Base-by-base conservation (phyloP, 2,797 vertebrate species). In the Apogon talboti region DNA sequence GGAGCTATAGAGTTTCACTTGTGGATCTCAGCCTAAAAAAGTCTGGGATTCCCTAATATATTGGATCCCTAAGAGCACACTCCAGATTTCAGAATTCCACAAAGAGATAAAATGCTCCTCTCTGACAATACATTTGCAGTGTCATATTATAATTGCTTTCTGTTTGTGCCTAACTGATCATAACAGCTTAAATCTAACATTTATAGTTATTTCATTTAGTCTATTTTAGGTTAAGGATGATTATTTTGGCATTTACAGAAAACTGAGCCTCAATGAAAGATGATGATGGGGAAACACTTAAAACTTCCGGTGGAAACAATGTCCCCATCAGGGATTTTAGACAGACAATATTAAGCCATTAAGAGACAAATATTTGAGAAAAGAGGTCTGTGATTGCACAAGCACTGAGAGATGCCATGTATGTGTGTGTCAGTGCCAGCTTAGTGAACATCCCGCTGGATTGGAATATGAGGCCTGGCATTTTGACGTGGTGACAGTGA, bases 401-500 rank as follows among this genome's bases (percentile, higher is more conserved):
- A 11, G 4, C n/a, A 51, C 16, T 2, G 11, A 45, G 33, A 37
- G 18, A 43, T 21, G 49, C 7, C 28, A 19, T 54, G 5, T 37
- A 35, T 35, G 13, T n/a, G 42, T 35, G 0, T 15, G 30, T 16
- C 6, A 13, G 19, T 43, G 54, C 60, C 47, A 67, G 76, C 50
- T 58, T 42, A 50, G 71, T 46, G 38, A 45, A 38, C 41, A 63
- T 60, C 55, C 58, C 30, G 58, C 51, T 66, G 67, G 71, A 77
- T 54, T 59, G 58, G 52, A 76, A 80, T 66, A 59, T 66, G 28
- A 69, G 65, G 56, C 53, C 16, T 76, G 78, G 45, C 74, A 74
- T 83, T 71, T 50, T 66, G 71, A 77, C 74, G 75, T 8, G 13
- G 52, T 66, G 76, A 48, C 62, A 68, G 66, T 59, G 59, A 44